These are phyloP conservation scores for Acromyrmex heyeri DNA, from an alignment of 1,140 invertebrate species.

Conservation along the genomic window DNA sequence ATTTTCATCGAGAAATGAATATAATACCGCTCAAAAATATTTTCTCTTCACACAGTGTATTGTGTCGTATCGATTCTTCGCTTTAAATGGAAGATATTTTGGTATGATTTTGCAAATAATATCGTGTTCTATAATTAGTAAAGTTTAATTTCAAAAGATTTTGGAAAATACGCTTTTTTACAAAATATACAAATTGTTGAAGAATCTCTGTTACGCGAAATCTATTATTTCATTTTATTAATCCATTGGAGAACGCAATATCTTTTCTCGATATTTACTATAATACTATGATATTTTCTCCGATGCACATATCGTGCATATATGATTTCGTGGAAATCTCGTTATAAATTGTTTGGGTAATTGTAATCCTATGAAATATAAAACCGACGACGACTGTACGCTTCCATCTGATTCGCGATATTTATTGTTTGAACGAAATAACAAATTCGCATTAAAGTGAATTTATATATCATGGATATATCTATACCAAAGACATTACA, in stretches of 20 bases:
- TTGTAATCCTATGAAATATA: constrained; percentile 49
- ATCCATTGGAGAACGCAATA: constrained; percentile 2
- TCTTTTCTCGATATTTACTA: constrained; percentile 27
- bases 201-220: constrained; percentile 21
- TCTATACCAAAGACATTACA: neutral
- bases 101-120: constrained; percentile 12
- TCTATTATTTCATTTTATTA: constrained; percentile 57
- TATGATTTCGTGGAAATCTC: constrained; percentile 33
- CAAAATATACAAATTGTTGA: constrained; percentile 39
- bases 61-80: constrained; percentile 7
- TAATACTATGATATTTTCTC: constrained; percentile 40
- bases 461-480: constrained; percentile 21
- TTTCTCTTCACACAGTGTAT: neutral
- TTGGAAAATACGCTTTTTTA: constrained; percentile 10
- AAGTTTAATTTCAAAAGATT: constrained; percentile 26
- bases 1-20: neutral
- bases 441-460: constrained; percentile 39
- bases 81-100: constrained; percentile 13
- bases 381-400: constrained; percentile 31
- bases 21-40: neutral
- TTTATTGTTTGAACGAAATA: constrained; percentile 23
- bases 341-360: constrained; percentile 52
- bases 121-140: constrained; percentile 10
- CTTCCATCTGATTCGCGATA: constrained; percentile 12
- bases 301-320: neutral